Conservation (phyloP, 2,888 invertebrate species). For the Hedya salicella region DNA sequence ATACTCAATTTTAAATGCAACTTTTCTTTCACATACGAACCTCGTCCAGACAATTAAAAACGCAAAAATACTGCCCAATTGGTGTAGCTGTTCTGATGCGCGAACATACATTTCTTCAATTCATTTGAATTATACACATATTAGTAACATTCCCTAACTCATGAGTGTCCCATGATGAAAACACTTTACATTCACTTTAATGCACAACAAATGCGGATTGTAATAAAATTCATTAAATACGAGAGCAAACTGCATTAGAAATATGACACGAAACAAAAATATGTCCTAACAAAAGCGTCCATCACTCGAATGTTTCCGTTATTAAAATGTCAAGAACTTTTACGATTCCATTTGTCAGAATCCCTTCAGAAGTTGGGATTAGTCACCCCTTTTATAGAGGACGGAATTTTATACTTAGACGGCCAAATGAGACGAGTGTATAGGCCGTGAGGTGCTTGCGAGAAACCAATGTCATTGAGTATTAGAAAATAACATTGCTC, state of each 20-base stretch:
- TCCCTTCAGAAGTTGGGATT: slow-evolving; percentile 59
- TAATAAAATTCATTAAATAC: slow-evolving; percentile 6
- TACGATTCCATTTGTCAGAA: slow-evolving; percentile 63
- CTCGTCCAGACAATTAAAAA: too few relatives aligned
- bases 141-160: too few relatives aligned
- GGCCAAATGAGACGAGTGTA: slow-evolving; percentile 58
- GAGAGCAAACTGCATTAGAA: slow-evolving; percentile 30
- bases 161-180: not conserved
- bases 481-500: not conserved
- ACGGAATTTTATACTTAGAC: slow-evolving; percentile 48
- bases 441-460: slow-evolving; percentile 18
- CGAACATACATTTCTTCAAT: too few relatives aligned
- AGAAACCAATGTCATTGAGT: not conserved
- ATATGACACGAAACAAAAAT: slow-evolving; percentile 49
- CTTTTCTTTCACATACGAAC: too few relatives aligned
- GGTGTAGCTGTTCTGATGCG: too few relatives aligned
- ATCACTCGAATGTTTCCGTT: slow-evolving; percentile 49
- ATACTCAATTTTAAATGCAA: too few relatives aligned
- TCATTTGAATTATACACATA: too few relatives aligned
- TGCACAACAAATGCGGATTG: not conserved
- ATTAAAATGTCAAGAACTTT: slow-evolving; percentile 62
- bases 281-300: slow-evolving; percentile 49
- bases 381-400: slow-evolving; percentile 65
- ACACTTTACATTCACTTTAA: not conserved
- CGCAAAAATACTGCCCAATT: too few relatives aligned